A percentile compares a stretch with the other conserved stretches of the same genome.
Evolutionary conservation across 2,888 invertebrate species (phyloP).

Genomic region (Eristalis tenax): DNA sequence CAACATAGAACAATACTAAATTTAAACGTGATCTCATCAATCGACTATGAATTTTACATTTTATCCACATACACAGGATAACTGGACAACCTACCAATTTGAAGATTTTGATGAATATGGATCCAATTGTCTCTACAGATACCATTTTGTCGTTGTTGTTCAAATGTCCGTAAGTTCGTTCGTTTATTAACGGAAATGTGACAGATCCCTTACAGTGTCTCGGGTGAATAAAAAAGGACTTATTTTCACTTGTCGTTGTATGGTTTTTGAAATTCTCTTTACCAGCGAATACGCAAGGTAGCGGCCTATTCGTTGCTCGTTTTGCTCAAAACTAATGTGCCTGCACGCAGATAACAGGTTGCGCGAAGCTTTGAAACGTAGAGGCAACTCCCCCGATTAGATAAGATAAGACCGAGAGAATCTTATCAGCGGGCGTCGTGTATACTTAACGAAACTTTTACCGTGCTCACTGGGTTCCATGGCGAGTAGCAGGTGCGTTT

Average conservation of each 20-base stretch:
- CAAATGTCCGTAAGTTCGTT: conserved; percentile 22
- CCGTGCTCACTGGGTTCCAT: neutral
- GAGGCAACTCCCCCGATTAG: conserved; percentile 2
- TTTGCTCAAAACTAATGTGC: conserved; percentile 45
- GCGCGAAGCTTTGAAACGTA: conserved; percentile 53
- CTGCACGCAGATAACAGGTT: conserved; percentile 58
- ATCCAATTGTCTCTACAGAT: conserved; percentile 90
- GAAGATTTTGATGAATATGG: conserved; percentile 89
- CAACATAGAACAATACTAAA: conserved; percentile 1
- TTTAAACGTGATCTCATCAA: conserved; percentile 18
- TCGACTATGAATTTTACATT: neutral
- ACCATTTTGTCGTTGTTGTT: conserved; percentile 84
- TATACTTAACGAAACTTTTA: conserved; percentile 60
- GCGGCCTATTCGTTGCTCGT: conserved; percentile 52
- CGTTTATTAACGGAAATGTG: neutral
- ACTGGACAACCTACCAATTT: conserved; percentile 85
- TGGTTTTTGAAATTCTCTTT: neutral
- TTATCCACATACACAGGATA: conserved; percentile 26
- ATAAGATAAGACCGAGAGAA: conserved; percentile 44
- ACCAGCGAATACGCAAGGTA: conserved; percentile 6
- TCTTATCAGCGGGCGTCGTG: conserved; percentile 50
- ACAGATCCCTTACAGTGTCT: neutral
- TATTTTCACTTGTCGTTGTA: conserved; percentile 44
- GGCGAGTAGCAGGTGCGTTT: conserved; percentile 38
- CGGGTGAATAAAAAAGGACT: neutral